Conservation (phyloP, 37 sponge, comb jelly and placozoan genomes). For the Diacarnus erythraeanus region DNA sequence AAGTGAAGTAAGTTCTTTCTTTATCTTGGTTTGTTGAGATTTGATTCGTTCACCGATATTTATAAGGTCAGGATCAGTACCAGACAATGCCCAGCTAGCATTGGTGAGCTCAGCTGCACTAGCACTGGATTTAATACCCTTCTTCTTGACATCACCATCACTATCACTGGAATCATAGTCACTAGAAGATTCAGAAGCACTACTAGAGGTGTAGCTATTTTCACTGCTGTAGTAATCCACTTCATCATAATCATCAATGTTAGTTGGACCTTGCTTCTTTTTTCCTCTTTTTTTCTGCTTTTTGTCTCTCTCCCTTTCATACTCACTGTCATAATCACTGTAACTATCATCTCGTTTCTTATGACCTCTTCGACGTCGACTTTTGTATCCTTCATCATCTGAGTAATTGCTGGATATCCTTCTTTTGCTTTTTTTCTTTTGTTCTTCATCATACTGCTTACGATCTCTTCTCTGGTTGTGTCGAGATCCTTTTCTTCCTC, state of each 20-base stretch:
- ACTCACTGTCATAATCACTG: conserved; percentile 15
- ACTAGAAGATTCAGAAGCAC: conserved; percentile 7
- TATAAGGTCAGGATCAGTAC: no score
- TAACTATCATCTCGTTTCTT: conserved; percentile 14
- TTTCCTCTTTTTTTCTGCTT: neutral
- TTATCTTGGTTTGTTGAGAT: conserved; percentile 63
- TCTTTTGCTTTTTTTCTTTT: neutral
- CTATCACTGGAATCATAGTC: conserved; percentile 20
- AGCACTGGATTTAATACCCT: conserved; percentile 2
- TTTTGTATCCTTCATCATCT: conserved; percentile 27
- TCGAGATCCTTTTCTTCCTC: neutral
- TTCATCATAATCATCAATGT: conserved; percentile 65
- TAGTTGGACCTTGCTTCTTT: conserved; percentile 26
- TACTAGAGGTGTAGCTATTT: conserved; percentile 6
- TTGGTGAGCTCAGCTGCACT: conserved; percentile 40
- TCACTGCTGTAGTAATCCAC: neutral
- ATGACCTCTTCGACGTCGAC: neutral
- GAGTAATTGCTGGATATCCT: conserved; percentile 15
- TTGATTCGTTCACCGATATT: conserved; percentile 42
- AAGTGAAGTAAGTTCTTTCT: conserved; percentile 48
- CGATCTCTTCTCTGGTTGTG: neutral
- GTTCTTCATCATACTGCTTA: neutral
- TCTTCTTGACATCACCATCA: conserved; percentile 24
- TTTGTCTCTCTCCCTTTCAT: conserved; percentile 19
- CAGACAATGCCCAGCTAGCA: no score